Percentiles rank a stretch among this genome's conserved stretches.
phyloP scores from a whole-genome alignment of 2,113 vertebrate genomes.

The Todiramphus chloris region DNA sequence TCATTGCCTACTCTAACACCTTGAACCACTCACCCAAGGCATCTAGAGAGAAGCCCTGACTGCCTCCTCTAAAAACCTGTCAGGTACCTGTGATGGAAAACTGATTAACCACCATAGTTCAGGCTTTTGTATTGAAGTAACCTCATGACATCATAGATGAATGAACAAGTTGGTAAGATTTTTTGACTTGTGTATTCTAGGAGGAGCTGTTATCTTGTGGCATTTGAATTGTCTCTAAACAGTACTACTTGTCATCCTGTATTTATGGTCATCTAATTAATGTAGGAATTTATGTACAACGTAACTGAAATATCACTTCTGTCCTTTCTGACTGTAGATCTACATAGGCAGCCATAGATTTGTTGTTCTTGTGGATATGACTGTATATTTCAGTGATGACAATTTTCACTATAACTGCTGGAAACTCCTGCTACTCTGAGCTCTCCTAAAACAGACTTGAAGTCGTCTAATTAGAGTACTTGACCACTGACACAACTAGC shows the following conservation, averaged over 20 bases:
- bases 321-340: not conserved
- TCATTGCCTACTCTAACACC: not conserved
- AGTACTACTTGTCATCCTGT: not conserved
- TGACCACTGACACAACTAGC: not conserved
- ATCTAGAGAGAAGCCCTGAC: not conserved
- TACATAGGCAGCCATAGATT: not conserved
- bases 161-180: not conserved
- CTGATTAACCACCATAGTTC: not conserved
- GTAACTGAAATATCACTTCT: not conserved
- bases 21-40: not conserved
- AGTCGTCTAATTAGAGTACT: not conserved
- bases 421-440: not conserved
- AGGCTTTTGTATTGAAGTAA: not conserved
- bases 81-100: not conserved
- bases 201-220: not conserved
- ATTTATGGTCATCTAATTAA: not conserved
- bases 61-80: not conserved
- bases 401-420: not conserved
- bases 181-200: not conserved
- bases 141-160: not conserved
- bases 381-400: not conserved
- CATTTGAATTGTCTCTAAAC: not conserved
- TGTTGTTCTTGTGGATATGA: not conserved
- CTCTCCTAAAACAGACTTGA: not conserved
- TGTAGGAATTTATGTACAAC: not conserved